These are phyloP conservation scores for Brachirus orientalis DNA, from an alignment of 2,113 vertebrate species.

Conservation along the genomic window DNA sequence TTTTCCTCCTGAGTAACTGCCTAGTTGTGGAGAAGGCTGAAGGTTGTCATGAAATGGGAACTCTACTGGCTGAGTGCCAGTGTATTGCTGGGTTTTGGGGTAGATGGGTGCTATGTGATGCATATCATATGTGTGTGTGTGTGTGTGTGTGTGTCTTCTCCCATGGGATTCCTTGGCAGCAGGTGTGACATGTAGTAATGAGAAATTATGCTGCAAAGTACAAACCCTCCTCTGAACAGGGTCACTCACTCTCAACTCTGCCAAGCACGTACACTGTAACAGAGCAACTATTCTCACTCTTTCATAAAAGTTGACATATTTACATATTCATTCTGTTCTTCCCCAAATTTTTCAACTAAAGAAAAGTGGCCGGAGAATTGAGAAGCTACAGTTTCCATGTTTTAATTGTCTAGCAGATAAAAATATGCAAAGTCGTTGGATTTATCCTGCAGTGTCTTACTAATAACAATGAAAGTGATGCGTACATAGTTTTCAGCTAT, in stretches of 20 bases:
- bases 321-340: slow-evolving; percentile 65
- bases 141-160: slow-evolving; percentile 42
- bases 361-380: slow-evolving; percentile 48
- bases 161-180: slow-evolving; percentile 73
- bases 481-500: slow-evolving; percentile 8
- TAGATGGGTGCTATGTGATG: slow-evolving; percentile 65
- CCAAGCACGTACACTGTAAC: slow-evolving; percentile 59
- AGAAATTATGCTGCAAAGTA: slow-evolving; percentile 79
- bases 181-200: slow-evolving; percentile 79
- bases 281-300: slow-evolving; percentile 63
- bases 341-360: slow-evolving; percentile 37
- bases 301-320: slow-evolving; percentile 73
- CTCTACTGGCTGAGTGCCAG: slow-evolving; percentile 68
- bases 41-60: slow-evolving; percentile 75
- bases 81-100: slow-evolving; percentile 64
- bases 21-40: slow-evolving; percentile 72
- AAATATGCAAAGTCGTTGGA: slow-evolving; percentile 13
- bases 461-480: slow-evolving; percentile 51
- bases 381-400: slow-evolving; percentile 22
- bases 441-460: slow-evolving; percentile 15
- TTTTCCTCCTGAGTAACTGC: slow-evolving; percentile 73
- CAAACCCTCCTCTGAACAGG: slow-evolving; percentile 74
- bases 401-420: slow-evolving; percentile 40
- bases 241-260: slow-evolving; percentile 75
- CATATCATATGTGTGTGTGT: slow-evolving; percentile 51